phyloP scores from a whole-genome alignment of 2,888 invertebrate genomes.

The Erpobdella octoculata region DNA sequence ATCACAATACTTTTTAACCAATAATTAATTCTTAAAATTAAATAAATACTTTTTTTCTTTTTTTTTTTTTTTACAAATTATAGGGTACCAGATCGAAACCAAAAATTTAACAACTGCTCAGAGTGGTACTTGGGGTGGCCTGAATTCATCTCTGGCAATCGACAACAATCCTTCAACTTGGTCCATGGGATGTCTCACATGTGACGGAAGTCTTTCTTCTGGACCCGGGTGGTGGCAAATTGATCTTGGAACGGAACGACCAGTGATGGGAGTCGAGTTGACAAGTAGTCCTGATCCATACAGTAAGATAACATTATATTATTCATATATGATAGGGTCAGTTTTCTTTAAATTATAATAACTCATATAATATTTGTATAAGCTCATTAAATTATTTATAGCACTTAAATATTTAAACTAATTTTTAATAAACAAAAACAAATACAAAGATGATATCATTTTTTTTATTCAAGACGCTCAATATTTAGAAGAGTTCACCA shows the following conservation, averaged over 20 bases:
- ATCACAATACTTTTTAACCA: background rate
- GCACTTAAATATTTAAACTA: no score
- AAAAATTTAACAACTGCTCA: background rate
- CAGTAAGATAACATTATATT: constrained; percentile 5
- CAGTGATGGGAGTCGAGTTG: background rate
- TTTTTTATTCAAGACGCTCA: background rate
- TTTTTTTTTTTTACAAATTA: background rate
- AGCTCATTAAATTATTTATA: no score
- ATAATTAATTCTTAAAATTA: background rate
- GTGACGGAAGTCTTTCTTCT: constrained; percentile 4
- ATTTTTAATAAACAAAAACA: no score
- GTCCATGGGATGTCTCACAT: constrained; percentile 13
- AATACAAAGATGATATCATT: no score
- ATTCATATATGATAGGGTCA: no score
- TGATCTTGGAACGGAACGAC: constrained; percentile 4
- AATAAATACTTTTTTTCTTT: background rate
- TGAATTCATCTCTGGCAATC: background rate
- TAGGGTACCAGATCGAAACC: background rate
- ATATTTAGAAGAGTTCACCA: background rate
- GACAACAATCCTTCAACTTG: background rate
- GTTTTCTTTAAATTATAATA: background rate
- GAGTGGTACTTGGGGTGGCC: background rate
- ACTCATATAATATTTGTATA: background rate
- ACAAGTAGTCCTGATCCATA: constrained; percentile 8
- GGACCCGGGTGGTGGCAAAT: constrained; percentile 22